Percentiles rank a stretch among this genome's conserved stretches.
Conservation (phyloP, 2,797 vertebrate genomes). For the Scleropages formosus region DNA sequence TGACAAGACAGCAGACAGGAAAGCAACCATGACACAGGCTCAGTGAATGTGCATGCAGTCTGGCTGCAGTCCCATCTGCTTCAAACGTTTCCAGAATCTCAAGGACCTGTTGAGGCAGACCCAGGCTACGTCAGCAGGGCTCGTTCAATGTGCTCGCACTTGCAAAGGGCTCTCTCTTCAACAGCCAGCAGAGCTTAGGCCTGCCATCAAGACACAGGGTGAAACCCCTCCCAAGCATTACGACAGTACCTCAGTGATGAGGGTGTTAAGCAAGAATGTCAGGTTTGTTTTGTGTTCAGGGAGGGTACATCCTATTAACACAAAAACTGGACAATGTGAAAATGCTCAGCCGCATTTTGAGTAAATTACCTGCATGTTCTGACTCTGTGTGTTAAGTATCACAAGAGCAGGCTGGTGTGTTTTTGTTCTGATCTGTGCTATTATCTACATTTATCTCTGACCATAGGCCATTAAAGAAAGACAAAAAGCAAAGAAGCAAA, state of each 20-base stretch:
- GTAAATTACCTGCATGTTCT: background rate
- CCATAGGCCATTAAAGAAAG: background rate
- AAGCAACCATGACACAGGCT: background rate
- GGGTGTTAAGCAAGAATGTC: background rate
- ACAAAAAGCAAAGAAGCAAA: background rate
- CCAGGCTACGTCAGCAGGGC: background rate
- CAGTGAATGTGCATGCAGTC: constrained; percentile 2
- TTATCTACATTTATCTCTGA: background rate
- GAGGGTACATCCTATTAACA: background rate
- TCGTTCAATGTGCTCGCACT: background rate
- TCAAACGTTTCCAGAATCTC: background rate
- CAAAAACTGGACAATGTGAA: background rate
- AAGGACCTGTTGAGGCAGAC: constrained; percentile 8
- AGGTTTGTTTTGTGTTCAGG: background rate
- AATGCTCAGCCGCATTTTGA: background rate
- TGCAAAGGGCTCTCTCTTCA: background rate
- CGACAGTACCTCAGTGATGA: background rate
- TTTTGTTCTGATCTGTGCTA: background rate
- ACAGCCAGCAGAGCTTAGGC: background rate
- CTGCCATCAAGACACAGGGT: background rate
- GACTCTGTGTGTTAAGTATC: background rate
- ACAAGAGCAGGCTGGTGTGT: background rate
- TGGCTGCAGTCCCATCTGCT: background rate
- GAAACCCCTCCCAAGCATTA: constrained; percentile 7
- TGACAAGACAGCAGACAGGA: background rate